phyloP scores from a whole-genome alignment of 1,140 invertebrate genomes.

The Cecropterus lyciades region DNA sequence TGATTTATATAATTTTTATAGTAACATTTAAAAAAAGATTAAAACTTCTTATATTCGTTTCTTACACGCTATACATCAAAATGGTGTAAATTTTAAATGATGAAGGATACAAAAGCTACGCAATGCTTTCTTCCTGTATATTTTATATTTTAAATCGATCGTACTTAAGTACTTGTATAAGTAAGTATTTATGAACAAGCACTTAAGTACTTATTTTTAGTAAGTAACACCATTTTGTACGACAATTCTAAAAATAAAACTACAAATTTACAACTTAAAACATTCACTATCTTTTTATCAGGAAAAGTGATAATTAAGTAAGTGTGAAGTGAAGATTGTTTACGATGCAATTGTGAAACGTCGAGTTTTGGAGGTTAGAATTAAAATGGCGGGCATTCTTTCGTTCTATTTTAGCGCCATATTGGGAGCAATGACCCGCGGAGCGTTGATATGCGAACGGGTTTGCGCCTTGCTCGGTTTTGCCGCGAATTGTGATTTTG shows the following conservation, averaged over 20 bases:
- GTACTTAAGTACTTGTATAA: too few relatives aligned
- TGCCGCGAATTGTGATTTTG: conserved; percentile 37
- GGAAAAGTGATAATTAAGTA: conserved; percentile 37
- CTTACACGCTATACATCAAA: too few relatives aligned
- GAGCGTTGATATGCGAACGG: conserved; percentile 37
- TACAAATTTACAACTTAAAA: neutral
- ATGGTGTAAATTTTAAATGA: too few relatives aligned
- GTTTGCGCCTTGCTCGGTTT: conserved; percentile 28
- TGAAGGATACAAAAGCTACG: too few relatives aligned
- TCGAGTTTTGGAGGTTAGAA: conserved; percentile 69
- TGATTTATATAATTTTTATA: too few relatives aligned
- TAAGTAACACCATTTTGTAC: too few relatives aligned
- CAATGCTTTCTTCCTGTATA: too few relatives aligned
- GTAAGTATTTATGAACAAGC: too few relatives aligned
- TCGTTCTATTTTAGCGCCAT: conserved; percentile 76
- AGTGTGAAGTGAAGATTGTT: conserved; percentile 50
- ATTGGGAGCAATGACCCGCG: conserved; percentile 62
- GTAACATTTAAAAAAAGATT: too few relatives aligned
- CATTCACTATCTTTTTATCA: neutral
- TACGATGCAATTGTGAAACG: conserved; percentile 60
- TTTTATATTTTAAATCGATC: too few relatives aligned
- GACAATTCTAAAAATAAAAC: neutral
- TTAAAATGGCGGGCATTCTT: conserved; percentile 74
- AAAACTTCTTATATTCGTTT: too few relatives aligned
- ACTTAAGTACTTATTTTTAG: too few relatives aligned